Evolutionary conservation across 2,888 invertebrate genomes (phyloP), one percentile per base, ranked within the genome.

Genomic region (Agapetus fuscipes): DNA sequence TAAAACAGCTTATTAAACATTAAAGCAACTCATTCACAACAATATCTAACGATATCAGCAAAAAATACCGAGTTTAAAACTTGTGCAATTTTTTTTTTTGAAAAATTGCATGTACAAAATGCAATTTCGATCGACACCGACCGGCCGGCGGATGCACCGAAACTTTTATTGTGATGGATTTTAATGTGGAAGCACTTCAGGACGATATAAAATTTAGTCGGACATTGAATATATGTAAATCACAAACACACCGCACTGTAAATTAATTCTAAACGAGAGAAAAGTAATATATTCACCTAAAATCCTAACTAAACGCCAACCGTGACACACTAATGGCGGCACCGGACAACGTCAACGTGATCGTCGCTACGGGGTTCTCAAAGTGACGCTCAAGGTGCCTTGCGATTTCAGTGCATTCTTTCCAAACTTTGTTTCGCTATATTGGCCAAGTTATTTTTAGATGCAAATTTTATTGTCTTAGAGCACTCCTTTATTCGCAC

Each of bases 351-450:
- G 74, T 75, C 75, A 75, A 75, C 74, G 74, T 74, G 72, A 73
- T 72, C 72, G 68, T 72, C 71, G 66, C 67, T 74, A 72, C 77
- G 78, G 79, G 80, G 79, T 79, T 75, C 76, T 78, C 78, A 77
- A 72, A 77, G 74, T 75, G 78, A 80, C 80, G 82, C 82, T 79
- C 79, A 80, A 74, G 77, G 78, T 74, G 74, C 72, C 72, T 59
- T 59, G 74, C 72, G 74, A 74, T 39, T 39, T 71, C 69, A 70
- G 68, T 70, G 69, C 69, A 70, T 69, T 67, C 66, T 43, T 43
- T 43, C 35, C 39, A 39, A 39, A 43, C 39, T 43, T 43, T 39
- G 36, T 39, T 31, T 24, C 27, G 37, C 26, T 37, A 39, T 39
- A 36, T 36, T 33, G 36, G 36, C 36, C 24, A 32, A n/a, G 33